Conservation (phyloP, 1,140 invertebrate genomes). For the Tetragnatha versicolor region DNA sequence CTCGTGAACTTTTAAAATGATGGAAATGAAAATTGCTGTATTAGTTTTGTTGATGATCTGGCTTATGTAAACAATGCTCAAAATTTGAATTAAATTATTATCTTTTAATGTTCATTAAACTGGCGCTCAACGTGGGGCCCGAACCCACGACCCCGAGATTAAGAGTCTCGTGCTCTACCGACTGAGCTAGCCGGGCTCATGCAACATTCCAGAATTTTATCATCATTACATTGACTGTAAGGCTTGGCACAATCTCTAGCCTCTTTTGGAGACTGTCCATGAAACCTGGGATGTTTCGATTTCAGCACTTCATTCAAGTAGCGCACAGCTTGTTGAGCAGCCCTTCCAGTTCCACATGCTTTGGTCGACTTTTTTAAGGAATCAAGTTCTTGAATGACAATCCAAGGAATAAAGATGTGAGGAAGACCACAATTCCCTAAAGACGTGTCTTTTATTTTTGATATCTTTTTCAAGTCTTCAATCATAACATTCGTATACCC, state of each 20-base stretch:
- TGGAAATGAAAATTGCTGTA: too few species aligned
- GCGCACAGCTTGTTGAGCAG: not conserved
- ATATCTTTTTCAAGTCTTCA: too few species aligned
- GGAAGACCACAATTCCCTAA: conserved; percentile 17
- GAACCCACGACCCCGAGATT: too few species aligned
- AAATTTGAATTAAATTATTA: too few species aligned
- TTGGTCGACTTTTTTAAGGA: conserved; percentile 15
- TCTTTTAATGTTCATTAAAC: too few species aligned
- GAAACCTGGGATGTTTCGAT: not conserved
- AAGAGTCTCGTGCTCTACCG: too few species aligned
- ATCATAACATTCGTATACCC: too few species aligned
- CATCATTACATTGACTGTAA: conserved; percentile 16
- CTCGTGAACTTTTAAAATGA: too few species aligned
- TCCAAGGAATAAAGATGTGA: conserved; percentile 38
- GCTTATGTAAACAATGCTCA: too few species aligned
- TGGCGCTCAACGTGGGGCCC: too few species aligned
- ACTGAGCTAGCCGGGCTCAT: not conserved
- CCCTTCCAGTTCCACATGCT: not conserved
- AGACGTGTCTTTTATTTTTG: not conserved
- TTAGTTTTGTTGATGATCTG: too few species aligned
- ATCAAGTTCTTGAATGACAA: conserved; percentile 53
- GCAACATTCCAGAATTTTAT: conserved; percentile 19
- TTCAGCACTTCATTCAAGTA: not conserved
- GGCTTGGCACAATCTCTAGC: not conserved
- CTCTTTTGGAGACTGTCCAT: conserved; percentile 3